These are phyloP conservation scores for Drosophila ercepeae DNA, from an alignment of 1,140 invertebrate genomes.

Conservation along the genomic window DNA sequence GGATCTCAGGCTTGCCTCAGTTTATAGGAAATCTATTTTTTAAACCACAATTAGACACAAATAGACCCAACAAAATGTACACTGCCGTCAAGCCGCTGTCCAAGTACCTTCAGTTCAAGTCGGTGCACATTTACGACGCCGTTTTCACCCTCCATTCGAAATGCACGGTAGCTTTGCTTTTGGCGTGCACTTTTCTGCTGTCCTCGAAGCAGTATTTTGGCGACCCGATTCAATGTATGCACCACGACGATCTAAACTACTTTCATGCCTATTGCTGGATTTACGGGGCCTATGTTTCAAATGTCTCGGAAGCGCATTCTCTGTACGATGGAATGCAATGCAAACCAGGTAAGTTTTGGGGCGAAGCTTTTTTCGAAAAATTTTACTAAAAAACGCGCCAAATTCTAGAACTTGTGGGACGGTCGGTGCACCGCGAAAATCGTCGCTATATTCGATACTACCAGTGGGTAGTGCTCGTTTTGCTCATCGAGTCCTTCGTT, in stretches of 20 bases:
- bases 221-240: conserved; percentile 88
- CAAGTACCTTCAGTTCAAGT: conserved; percentile 86
- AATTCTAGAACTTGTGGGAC: conserved; percentile 26
- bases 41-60: not conserved
- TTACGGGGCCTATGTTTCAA: conserved; percentile 88
- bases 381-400: conserved; percentile 5
- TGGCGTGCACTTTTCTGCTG: conserved; percentile 88
- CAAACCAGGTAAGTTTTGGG: conserved; percentile 2
- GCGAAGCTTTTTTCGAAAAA: conserved; percentile 9
- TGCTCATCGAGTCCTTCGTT: conserved; percentile 91
- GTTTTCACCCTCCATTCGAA: conserved; percentile 89
- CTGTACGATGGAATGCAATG: conserved; percentile 12
- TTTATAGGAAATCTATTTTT: not conserved
- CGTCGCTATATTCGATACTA: conserved; percentile 90
- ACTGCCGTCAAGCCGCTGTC: conserved; percentile 70
- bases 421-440: conserved; percentile 18
- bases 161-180: conserved; percentile 87
- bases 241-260: conserved; percentile 85
- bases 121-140: conserved; percentile 87
- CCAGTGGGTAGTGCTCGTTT: conserved; percentile 94
- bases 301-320: conserved; percentile 73
- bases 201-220: conserved; percentile 90
- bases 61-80: conserved; percentile 55
- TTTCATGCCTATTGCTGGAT: conserved; percentile 92
- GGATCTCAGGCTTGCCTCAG: not conserved